Base-by-base conservation (phyloP, 2,113 vertebrate species). In the Desmodus rotundus region DNA sequence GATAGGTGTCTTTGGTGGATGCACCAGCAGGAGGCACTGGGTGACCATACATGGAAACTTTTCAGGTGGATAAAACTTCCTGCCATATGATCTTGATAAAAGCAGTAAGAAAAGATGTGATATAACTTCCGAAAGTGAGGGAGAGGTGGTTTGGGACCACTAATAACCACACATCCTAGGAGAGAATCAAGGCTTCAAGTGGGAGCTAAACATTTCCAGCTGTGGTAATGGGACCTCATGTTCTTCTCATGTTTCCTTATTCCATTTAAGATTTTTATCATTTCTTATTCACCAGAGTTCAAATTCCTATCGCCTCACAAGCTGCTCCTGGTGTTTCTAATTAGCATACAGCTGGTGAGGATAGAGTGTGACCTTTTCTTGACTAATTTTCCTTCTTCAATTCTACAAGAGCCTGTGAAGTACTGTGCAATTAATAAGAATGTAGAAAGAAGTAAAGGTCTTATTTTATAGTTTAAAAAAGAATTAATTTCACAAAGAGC, bases 371-470 rank as follows among this genome's bases (percentile, higher is more conserved):
- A 98, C 97, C 98, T 98, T 98, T 98, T 76, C 88, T 88, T 96
- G 93, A 84, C 95, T 96, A 97, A 97, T 97, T 97, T 96, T 96
- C 28, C 63, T 98, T 85, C 95, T 97, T 96, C 82, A 9, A 20
- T 91, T 98, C 97, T 91, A 87, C 95, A 95, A 97, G 90, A 97
- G 95, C 81, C 47, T 26, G 33, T 97, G 95, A 98, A 98, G 98
- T 97, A 96, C 89, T 47, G 47, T 77, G 95, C 95, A 97, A 98
- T 98, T 98, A 98, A 93, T 98, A 97, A 97, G 81, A 95, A 84
- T 84, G 68, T 86, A 91, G 93, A 95, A 87, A 97, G 96, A 97
- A 98, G 87, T 93, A 98, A 98, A 98, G 95, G 98, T 98, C 97
- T 98, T 76, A 47, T 97, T 98, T 98, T 97, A 98, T 95, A 95